Conservation (phyloP, 2,797 vertebrate genomes). For the Kryptolebias ocellatus region DNA sequence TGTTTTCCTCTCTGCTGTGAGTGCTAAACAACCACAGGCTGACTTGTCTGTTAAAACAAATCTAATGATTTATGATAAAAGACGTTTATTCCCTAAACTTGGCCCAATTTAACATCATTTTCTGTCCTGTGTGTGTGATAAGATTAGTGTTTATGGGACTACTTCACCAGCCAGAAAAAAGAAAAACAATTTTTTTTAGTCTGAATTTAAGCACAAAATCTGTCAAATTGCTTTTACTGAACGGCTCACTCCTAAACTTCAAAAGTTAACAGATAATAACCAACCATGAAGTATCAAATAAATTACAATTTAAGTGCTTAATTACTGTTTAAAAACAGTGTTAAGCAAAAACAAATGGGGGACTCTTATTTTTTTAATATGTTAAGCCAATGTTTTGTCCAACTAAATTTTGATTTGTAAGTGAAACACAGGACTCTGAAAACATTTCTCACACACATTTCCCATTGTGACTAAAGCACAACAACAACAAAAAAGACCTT, state of each 20-base stretch:
- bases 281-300: background rate
- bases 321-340: background rate
- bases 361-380: too few species aligned
- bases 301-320: background rate
- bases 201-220: background rate
- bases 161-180: background rate
- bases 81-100: background rate
- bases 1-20: background rate
- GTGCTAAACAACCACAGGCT: conserved; percentile 5
- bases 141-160: too few species aligned
- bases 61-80: background rate
- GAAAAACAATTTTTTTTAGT: background rate
- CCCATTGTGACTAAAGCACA: background rate
- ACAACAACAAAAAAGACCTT: background rate
- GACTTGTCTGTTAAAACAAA: conserved; percentile 17
- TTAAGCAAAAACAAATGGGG: background rate
- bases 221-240: background rate
- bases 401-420: background rate
- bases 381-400: background rate
- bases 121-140: background rate
- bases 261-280: background rate
- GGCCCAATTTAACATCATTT: conserved; percentile 8
- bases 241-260: background rate
- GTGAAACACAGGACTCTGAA: too few species aligned
- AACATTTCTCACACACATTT: background rate